A percentile compares a stretch with the other conserved stretches of the same genome.
phyloP scores from a whole-genome alignment of 2,888 invertebrate species.

The Panorpa germanica region DNA sequence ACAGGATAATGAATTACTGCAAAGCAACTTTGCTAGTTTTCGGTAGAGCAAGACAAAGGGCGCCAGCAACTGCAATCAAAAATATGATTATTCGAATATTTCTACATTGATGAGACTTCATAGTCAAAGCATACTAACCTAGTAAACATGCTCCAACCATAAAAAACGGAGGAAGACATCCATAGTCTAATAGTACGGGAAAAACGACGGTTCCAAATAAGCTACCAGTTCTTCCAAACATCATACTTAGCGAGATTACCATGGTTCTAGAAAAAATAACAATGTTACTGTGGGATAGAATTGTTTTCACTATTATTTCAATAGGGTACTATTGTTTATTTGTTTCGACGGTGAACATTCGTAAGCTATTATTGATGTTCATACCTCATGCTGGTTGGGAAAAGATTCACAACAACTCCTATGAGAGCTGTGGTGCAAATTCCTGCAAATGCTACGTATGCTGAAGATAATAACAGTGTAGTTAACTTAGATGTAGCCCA shows the following conservation, averaged over 20 bases:
- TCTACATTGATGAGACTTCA: too few species aligned
- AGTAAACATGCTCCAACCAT: slow-evolving; percentile 40
- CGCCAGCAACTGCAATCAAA: too few species aligned
- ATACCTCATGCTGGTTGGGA: slow-evolving; percentile 47
- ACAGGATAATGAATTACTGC: too few species aligned
- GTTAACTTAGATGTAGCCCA: slow-evolving; percentile 30
- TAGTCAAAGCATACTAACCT: slow-evolving; percentile 32
- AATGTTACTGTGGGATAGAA: too few species aligned
- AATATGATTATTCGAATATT: too few species aligned
- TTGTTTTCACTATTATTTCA: too few species aligned
- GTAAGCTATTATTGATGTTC: too few species aligned
- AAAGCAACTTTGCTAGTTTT: too few species aligned
- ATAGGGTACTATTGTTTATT: too few species aligned
- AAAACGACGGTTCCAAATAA: slow-evolving; percentile 51
- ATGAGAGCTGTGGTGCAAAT: slow-evolving; percentile 37
- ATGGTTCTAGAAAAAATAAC: slow-evolving; percentile 35
- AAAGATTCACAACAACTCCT: slow-evolving; percentile 40
- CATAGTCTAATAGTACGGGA: slow-evolving; percentile 42
- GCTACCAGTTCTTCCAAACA: slow-evolving; percentile 51
- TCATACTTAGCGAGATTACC: slow-evolving; percentile 49
- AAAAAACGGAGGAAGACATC: slow-evolving; percentile 54
- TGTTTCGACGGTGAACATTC: too few species aligned
- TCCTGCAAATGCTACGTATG: slow-evolving; percentile 31
- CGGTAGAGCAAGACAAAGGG: too few species aligned
- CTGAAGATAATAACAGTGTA: slow-evolving; percentile 33